phyloP scores from a whole-genome alignment of 2,797 vertebrate species.

The Coregonus ussuriensis region DNA sequence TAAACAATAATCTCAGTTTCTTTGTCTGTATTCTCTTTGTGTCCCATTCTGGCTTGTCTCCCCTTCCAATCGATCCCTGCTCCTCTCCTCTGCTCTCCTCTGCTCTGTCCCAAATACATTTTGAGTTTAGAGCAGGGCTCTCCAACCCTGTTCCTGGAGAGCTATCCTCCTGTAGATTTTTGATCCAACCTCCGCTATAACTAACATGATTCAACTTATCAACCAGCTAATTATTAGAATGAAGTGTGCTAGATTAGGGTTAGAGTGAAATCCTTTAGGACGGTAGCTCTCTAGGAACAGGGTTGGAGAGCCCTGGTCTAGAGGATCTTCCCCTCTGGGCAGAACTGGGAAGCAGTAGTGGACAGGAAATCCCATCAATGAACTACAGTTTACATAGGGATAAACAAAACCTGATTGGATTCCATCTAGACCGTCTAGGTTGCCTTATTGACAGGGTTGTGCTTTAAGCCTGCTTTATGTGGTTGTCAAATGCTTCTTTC shows the following conservation, averaged over 20 bases:
- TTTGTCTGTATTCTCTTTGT: slow-evolving; percentile 46
- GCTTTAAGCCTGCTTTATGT: slow-evolving; percentile 1
- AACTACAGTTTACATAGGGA: slow-evolving; percentile 35
- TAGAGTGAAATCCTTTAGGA: no score
- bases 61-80: not conserved
- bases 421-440: slow-evolving; percentile 9
- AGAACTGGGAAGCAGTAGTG: slow-evolving; percentile 32
- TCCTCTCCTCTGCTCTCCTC: not conserved
- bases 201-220: no score
- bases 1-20: not conserved
- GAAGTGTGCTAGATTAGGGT: no score
- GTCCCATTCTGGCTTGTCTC: slow-evolving; percentile 29
- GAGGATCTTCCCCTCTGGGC: slow-evolving; percentile 43
- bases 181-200: no score
- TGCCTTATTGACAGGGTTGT: slow-evolving; percentile 12
- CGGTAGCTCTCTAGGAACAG: no score
- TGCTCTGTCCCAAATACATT: slow-evolving; percentile 61
- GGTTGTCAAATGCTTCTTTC: not conserved
- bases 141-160: no score
- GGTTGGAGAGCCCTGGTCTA: no score
- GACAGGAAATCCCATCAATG: slow-evolving; percentile 49
- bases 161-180: no score
- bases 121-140: slow-evolving; percentile 44
- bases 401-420: slow-evolving; percentile 16
- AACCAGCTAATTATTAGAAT: no score